Base-by-base conservation (phyloP, 2,888 invertebrate genomes). In the Brassicogethes aeneus region DNA sequence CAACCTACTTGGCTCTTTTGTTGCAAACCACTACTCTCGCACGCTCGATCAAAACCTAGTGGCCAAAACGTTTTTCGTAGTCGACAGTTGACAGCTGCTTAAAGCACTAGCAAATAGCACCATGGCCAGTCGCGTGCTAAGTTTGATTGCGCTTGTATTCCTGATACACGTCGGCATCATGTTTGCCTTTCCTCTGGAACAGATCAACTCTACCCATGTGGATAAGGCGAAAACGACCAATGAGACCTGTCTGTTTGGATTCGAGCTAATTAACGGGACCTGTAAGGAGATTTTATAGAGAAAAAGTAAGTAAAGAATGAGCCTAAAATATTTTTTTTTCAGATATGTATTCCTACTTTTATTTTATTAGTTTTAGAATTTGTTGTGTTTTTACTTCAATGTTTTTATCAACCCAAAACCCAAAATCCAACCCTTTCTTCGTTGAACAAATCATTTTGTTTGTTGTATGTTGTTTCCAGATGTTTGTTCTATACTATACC, bases 241-340 rank as follows among this genome's bases (percentile, higher is more conserved):
- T 31, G 47, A 43, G 8, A 16, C 44, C 30, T 53, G 53, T 39
- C 36, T 53, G 34, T 53, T 52, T 39, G 53, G 53, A 16, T 53
- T 53, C 39, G 53, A 53, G 39, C 37, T 39, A 14, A 48, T 50
- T 39, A 53, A 53, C 40, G 52, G 50, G 17, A 46, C 45, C 7
- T 53, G 53, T 40, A 50, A 40, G 39, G 53, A 53, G 29, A 53
- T 53, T 46, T 53, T 48, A 37, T 48, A 44, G 48, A n/a, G n/a
- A n/a, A n/a, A n/a, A 37, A 41, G 36, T 40, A 39, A 42, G 49
- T 49, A 34, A n/a, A n/a, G n/a, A n/a, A n/a, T n/a, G n/a, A n/a
- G n/a, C n/a, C n/a, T n/a, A n/a, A n/a, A 45, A 44, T 42, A 16
- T 40, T 34, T 15, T 17, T 34, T 29, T 40, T 17, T n/a, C 2